phyloP scores from a whole-genome alignment of 1,140 invertebrate species.

The Matsumurasca onukii region DNA sequence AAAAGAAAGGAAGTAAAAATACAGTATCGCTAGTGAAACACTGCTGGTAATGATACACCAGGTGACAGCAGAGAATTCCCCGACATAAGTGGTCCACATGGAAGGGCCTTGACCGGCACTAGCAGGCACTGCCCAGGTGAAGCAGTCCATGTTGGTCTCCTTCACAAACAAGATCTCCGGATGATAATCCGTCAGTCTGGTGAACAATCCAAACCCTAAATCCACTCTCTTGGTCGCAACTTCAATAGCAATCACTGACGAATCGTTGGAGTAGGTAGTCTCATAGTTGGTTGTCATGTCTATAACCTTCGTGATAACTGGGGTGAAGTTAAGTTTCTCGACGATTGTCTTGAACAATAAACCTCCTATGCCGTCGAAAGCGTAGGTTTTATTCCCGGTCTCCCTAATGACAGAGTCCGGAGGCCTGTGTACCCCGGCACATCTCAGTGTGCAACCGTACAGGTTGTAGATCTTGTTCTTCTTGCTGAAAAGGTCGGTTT shows the following conservation, averaged over 20 bases:
- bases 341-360: constrained; percentile 38
- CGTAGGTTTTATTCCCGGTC: constrained; percentile 31
- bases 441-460: constrained; percentile 39
- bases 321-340: constrained; percentile 40
- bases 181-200: constrained; percentile 37
- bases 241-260: constrained; percentile 27
- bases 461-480: constrained; percentile 38
- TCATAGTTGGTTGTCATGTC: constrained; percentile 34
- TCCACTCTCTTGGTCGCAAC: constrained; percentile 36
- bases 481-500: constrained; percentile 35
- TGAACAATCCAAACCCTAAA: constrained; percentile 40
- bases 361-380: constrained; percentile 31
- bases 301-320: constrained; percentile 31
- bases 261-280: constrained; percentile 36
- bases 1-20: constrained; percentile 24
- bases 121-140: constrained; percentile 42
- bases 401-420: constrained; percentile 36
- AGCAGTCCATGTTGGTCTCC: constrained; percentile 42
- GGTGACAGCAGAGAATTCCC: constrained; percentile 36
- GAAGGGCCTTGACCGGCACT: constrained; percentile 39
- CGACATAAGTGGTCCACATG: constrained; percentile 41
- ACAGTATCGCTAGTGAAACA: constrained; percentile 29
- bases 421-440: constrained; percentile 37
- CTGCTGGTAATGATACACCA: constrained; percentile 32
- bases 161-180: constrained; percentile 34